Conservation (phyloP, 2,888 invertebrate genomes). For the Atherix ibis region DNA sequence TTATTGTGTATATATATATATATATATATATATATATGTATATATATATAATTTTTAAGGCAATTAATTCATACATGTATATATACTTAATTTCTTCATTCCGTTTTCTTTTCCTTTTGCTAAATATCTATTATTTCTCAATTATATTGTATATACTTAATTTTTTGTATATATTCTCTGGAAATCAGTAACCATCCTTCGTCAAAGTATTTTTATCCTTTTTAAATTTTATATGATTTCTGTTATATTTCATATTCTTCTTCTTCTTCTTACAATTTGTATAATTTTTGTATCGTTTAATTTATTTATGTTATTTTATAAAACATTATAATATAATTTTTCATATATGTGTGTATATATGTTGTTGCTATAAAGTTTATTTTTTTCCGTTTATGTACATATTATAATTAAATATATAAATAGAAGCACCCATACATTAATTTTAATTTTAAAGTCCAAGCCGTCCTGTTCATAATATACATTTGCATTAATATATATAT, state of each 20-base stretch:
- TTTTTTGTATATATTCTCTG: too few relatives aligned
- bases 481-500: too few relatives aligned
- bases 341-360: too few relatives aligned
- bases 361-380: too few relatives aligned
- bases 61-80: slow-evolving; percentile 16
- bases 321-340: too few relatives aligned
- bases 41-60: slow-evolving; percentile 12
- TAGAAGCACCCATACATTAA: slow-evolving; percentile 12
- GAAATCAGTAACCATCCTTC: too few relatives aligned
- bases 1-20: slow-evolving; percentile 6
- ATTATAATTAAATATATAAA: too few relatives aligned
- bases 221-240: slow-evolving; percentile 6
- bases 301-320: slow-evolving; percentile 6
- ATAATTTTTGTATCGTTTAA: slow-evolving; percentile 3
- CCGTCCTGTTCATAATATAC: too few relatives aligned
- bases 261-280: slow-evolving; percentile 2
- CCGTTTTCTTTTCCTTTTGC: neutral
- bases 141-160: too few relatives aligned
- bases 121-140: slow-evolving; percentile 1
- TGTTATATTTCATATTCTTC: slow-evolving; percentile 4
- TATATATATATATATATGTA: slow-evolving; percentile 10
- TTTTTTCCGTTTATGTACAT: too few relatives aligned
- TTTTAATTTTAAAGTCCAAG: too few relatives aligned
- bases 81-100: slow-evolving; percentile 1
- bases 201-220: slow-evolving; percentile 6